Evolutionary conservation across 1,140 invertebrate species (phyloP).

Genomic region (Sinonovacula constricta): DNA sequence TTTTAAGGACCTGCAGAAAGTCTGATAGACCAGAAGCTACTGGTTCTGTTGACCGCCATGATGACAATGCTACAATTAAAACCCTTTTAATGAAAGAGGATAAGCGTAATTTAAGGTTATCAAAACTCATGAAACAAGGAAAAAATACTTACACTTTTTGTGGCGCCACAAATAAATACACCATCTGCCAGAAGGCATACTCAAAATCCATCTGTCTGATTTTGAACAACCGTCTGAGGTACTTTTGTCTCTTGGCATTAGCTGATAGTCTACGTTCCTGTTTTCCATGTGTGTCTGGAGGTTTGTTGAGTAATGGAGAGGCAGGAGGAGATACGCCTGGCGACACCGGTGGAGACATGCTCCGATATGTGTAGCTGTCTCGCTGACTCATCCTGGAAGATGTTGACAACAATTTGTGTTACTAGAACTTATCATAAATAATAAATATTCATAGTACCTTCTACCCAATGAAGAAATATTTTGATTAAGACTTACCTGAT

Average conservation of each 20-base stretch:
- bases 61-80: too few species aligned
- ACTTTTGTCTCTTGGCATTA: slow-evolving; percentile 95
- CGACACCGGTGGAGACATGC: slow-evolving; percentile 56
- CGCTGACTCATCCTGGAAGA: slow-evolving; percentile 39
- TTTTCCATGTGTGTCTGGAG: slow-evolving; percentile 50
- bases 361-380: slow-evolving; percentile 62
- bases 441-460: too few species aligned
- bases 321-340: slow-evolving; percentile 53
- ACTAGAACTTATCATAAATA: too few species aligned
- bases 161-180: slow-evolving; percentile 95
- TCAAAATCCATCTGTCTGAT: slow-evolving; percentile 99
- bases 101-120: too few species aligned
- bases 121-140: too few species aligned
- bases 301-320: slow-evolving; percentile 56
- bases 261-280: slow-evolving; percentile 80
- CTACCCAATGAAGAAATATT: too few species aligned
- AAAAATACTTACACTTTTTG: slow-evolving; percentile 90
- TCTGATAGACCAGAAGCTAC: too few species aligned
- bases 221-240: slow-evolving; percentile 92
- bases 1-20: too few species aligned
- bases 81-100: too few species aligned
- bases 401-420: too few species aligned
- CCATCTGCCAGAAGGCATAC: slow-evolving; percentile 99
- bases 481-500: too few species aligned
- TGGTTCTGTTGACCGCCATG: too few species aligned